phyloP scores from a whole-genome alignment of 2,797 vertebrate species.

The Pagetopsis macropterus region DNA sequence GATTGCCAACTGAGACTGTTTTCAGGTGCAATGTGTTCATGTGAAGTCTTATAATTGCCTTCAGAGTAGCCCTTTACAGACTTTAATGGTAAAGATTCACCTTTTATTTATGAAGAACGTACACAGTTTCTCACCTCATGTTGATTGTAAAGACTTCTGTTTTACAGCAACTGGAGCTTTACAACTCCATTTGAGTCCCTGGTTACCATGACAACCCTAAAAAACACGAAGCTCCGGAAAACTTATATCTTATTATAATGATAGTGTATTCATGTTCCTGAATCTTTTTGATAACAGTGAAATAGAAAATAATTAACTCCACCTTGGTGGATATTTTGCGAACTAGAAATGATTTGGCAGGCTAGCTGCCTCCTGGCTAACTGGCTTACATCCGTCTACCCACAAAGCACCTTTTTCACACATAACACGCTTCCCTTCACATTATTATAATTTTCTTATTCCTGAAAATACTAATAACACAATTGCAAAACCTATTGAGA shows the following conservation, averaged over 20 bases:
- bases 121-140: slow-evolving; percentile 56
- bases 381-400: slow-evolving; percentile 55
- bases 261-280: slow-evolving; percentile 9
- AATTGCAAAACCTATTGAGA: slow-evolving; percentile 43
- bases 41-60: slow-evolving; percentile 59
- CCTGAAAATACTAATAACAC: slow-evolving; percentile 46
- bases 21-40: slow-evolving; percentile 52
- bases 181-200: slow-evolving; percentile 41
- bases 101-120: slow-evolving; percentile 35
- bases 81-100: slow-evolving; percentile 44
- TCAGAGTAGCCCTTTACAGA: slow-evolving; percentile 42
- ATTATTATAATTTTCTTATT: slow-evolving; percentile 43
- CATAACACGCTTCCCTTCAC: slow-evolving; percentile 55
- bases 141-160: slow-evolving; percentile 42
- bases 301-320: slow-evolving; percentile 26
- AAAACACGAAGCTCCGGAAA: slow-evolving; percentile 31
- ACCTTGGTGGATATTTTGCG: slow-evolving; percentile 39
- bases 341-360: slow-evolving; percentile 58
- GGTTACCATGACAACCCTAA: slow-evolving; percentile 50
- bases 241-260: slow-evolving; percentile 22
- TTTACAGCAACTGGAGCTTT: slow-evolving; percentile 47
- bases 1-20: slow-evolving; percentile 66
- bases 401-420: slow-evolving; percentile 69
- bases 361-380: slow-evolving; percentile 62
- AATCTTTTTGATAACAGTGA: slow-evolving; percentile 5